Base-by-base conservation (phyloP, 1,140 invertebrate species). In the Paracyclopina nana region DNA sequence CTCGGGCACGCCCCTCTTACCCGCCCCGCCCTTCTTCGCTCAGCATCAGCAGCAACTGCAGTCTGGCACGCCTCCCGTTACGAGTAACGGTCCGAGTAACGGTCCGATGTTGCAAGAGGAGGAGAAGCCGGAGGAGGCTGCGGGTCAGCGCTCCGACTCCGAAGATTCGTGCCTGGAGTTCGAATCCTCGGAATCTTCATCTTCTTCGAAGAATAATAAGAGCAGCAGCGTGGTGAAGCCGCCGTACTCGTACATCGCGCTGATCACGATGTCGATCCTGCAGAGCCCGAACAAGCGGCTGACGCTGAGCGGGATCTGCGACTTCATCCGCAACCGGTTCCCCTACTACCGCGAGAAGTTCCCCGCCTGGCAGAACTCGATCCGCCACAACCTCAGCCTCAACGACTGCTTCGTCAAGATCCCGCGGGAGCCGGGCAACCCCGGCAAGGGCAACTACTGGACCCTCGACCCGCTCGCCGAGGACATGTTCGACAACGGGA, bases 341-440 rank as follows among this genome's bases (percentile, higher is more conserved):
- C 86, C 85, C 0, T 95, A 92, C 60, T 95, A 94, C 63, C 74
- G 82, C 55, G 86, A 88, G 59, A 91, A 92, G 66, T 92, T 90
- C 62, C 88, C 86, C 6, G 82, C 83, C 4, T 91, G 87, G 87
- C 86, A 91, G 65, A 96, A 97, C 64, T 88, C 83, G 1, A 96
- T 97, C 55, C 72, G 92, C 41, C 92, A 99, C 66, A 99, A 98
- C 65, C 68, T 99, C 11, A 90, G 83, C 9, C 68, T 99, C 30
- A 99, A 99, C 66, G 94, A 98, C 64, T 99, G 94, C 61, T 99
- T 99, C 65, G 82, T 98, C 16, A 99, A 99, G 68, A 91, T 98
- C 40, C 88, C 94, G 0, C 69, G 94, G 4, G 92, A 97, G 63
- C 91, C 92, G 0, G 92, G 91, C 0, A 97, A 98, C 62, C 94